Evolutionary conservation across 2,113 vertebrate species (phyloP), one percentile per base, ranked within the genome.

Genomic region (Dromas ardeola): DNA sequence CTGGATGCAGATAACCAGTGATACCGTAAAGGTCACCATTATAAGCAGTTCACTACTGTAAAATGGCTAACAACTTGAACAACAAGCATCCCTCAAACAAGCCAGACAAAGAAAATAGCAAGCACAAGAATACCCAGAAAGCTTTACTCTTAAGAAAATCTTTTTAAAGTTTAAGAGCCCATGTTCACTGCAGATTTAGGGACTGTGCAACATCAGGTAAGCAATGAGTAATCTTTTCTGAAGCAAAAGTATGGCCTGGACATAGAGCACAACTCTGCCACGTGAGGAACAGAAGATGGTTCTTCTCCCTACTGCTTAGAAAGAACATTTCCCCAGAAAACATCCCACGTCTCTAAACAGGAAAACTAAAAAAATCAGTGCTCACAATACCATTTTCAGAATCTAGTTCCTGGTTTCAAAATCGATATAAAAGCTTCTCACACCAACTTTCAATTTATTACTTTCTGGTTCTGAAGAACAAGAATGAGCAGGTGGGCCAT

Each of bases 281-380:
- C 2, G 3, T 42, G 34, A 78, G 8, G 34, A 89, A 34, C 19
- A 80, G 72, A 56, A 69, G 78, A 69, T 2, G 5, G 13, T 49
- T 72, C 15, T 40, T 72, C 34, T 63, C 15, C 26, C 36, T 59
- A 0, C 19, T 49, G 38, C 63, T 65, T 49, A 40, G 77, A 67
- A 81, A 91, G 20, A 50, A 36, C 10, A 20, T 47, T 40, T 80
- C 15, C 23, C n/a, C 8, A 42, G 47, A 71, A 81, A 65, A 32
- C 0, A 43, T 16, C 13, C 30, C 56, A 32, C 0, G 1, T 14
- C 8, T 63, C 61, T 23, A 15, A 70, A 55, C 0, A 55, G 10
- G 27, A 77, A 72, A 82, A 74, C 10, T 36, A 34, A 70, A 34
- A 70, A 73, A 67, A 72, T 13, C 21, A 45, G 32, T n/a, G 19